Evolutionary conservation across 1,140 invertebrate species (phyloP), one percentile per base, ranked within the genome.

Genomic region (Rhynchophorus ferrugineus): DNA sequence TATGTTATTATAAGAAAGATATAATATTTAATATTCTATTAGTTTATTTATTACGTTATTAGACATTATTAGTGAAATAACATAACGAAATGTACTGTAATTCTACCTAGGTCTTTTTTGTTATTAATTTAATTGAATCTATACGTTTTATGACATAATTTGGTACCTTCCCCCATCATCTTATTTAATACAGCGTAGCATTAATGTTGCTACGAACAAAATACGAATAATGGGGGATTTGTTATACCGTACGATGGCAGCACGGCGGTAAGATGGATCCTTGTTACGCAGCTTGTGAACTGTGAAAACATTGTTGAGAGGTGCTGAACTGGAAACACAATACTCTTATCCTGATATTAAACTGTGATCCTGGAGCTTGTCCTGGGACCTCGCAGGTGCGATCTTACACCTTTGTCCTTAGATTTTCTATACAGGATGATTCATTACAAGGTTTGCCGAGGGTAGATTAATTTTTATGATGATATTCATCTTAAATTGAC

Each of bases 271-370:
- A 34, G 20, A 44, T 18, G 22, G 22, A 38, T 45, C 43, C 50
- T 46, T 46, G 43, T 53, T 45, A 53, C 50, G 50, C 36, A 53
- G 43, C 41, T 53, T 33, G 34, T 46, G 43, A 53, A 53, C 50
- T 53, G 50, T 53, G 43, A 53, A 46, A 46, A 53, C 43, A 53
- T 53, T 53, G 50, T 53, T 24, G n/a, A 29, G 36, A 53, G 50
- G 50, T 53, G 50, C 43, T 41, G 43, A 46, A 53, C 21, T 39
- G 50, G 37, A 49, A 49, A 42, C 14, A 34, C 19, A 37, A 53
- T 29, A 22, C 44, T 39, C 34, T 46, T 53, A 41, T 53, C 34
- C 43, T 53, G 44, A 46, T 46, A 44, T 53, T 53, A 45, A 46
- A 41, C 44, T 33, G 7, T 38, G 33, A 45, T 53, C 43, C 43